Evolutionary conservation across 2,888 invertebrate genomes (phyloP), one percentile per base, ranked within the genome.

Genomic region (Volucella inflata): DNA sequence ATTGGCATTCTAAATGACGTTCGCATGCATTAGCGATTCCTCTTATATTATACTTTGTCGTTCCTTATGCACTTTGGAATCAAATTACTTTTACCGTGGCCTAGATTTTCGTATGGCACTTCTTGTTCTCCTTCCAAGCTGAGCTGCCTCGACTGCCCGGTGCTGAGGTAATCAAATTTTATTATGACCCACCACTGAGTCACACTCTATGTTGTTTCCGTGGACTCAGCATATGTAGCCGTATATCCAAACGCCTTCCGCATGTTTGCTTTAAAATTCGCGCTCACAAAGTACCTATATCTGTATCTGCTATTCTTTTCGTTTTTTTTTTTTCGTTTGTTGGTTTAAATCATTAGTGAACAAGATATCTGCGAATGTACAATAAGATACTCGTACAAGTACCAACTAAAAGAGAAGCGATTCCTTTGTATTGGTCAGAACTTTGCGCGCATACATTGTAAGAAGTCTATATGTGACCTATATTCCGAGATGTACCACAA

Each of bases 1-100:
- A 87, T 87, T 87, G 81, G 70, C 77, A 82, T 87, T 87, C 81
- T 51, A 65, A 81, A 74, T 77, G 82, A 78, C 55, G 64, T 74
- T 78, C 53, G 74, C 57, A 80, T 87, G 84, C 70, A 75, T 75
- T 79, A 55, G 57, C 55, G 30, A 76, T 40, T 83, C 21, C 17
- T 62, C 40, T 16, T 51, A 48, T 50, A 44, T 42, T 59, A 30
- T 60, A 30, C 12, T 14, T 12, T 12, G 11, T 62, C 11, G 21
- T 57, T 16, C 67, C 71, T 77, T 80, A 53, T 53, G 17, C 60
- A 48, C 53, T 64, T 70, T 21, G 44, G 11, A 72, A 38, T 75
- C 46, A 53, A 67, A 80, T 76, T 48, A 71, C 75, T 64, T 60
- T 72, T 67, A 57, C 80, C 67, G 60, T 85, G 85, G 85, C 85